Evolutionary conservation across 2,888 invertebrate species (phyloP), one percentile per base, ranked within the genome.

Genomic region (Ichneumon xanthorius): DNA sequence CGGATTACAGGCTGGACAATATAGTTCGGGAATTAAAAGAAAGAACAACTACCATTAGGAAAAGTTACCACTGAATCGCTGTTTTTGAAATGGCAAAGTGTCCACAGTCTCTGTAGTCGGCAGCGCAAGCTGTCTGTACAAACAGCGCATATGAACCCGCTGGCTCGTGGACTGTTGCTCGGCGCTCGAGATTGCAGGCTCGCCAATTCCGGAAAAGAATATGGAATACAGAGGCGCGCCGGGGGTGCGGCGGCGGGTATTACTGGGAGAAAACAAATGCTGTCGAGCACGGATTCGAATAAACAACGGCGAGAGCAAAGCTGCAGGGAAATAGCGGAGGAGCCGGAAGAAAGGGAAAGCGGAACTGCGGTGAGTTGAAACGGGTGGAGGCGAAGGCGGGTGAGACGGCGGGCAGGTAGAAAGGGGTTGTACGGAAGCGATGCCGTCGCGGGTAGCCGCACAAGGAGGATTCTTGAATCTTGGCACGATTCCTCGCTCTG

Each of bases 401-500:
- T 40, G 50, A 63, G 26, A 65, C 40, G 63, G 50, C 61, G 22
- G 71, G 50, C 22, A 19, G 53, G 68, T 30, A 33, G 58, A 72
- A 55, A 76, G 14, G 48, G 75, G 53, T 68, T 71, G 73, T 77
- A 84, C 84, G 84, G 86, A 81, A 78, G 86, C 84, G 76, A 86
- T 80, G 71, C 72, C 80, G 40, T 68, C 67, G 71, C 63, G 84
- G 73, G 55, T 82, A 78, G 70, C 80, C 81, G 80, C 73, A 45
- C 71, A 50, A 58, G 84, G 82, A 87, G 86, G 86, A 90, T 90
- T 88, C 89, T 88, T 87, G 89, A 92, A 90, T 90, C 91, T 92
- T 92, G 92, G 92, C 92, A 92, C 91, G 89, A 90, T 88, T 91
- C 86, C 89, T 89, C 82, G 79, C 78, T 80, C 78, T 83, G 85